A percentile compares a stretch with the other conserved stretches of the same genome.
Conservation (phyloP, 2,113 vertebrate species). For the cattle (Bos taurus) region DNA sequence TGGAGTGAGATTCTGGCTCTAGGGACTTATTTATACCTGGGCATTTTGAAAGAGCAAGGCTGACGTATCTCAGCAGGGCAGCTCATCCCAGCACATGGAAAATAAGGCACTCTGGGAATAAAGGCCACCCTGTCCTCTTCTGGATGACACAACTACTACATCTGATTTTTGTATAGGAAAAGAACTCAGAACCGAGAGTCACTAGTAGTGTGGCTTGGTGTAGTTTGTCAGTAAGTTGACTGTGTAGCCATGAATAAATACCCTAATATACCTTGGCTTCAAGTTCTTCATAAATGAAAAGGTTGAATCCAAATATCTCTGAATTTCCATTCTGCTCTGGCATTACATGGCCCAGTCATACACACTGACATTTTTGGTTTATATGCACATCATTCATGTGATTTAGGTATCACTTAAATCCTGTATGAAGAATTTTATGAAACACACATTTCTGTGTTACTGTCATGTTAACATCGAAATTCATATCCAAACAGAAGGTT, state of each 20-base stretch:
- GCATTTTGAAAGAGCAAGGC: not conserved
- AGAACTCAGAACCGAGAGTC: not conserved
- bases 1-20: not conserved
- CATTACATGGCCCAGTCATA: not conserved
- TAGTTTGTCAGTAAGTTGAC: not conserved
- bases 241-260: not conserved
- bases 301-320: not conserved
- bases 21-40: not conserved
- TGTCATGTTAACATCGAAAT: constrained; percentile 28
- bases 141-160: not conserved
- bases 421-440: constrained; percentile 2
- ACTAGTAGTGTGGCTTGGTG: not conserved
- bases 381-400: not conserved
- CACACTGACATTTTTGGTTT: not conserved
- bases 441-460: constrained; percentile 6
- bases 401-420: not conserved
- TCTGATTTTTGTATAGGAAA: not conserved
- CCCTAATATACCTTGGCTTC: not conserved
- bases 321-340: not conserved
- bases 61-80: not conserved
- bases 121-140: not conserved
- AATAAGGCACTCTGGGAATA: not conserved
- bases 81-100: not conserved
- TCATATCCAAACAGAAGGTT: constrained; percentile 56
- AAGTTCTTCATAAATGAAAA: not conserved